Conservation (phyloP, 35 echinoderm and acorn worm species). For the Amphiura filiformis region DNA sequence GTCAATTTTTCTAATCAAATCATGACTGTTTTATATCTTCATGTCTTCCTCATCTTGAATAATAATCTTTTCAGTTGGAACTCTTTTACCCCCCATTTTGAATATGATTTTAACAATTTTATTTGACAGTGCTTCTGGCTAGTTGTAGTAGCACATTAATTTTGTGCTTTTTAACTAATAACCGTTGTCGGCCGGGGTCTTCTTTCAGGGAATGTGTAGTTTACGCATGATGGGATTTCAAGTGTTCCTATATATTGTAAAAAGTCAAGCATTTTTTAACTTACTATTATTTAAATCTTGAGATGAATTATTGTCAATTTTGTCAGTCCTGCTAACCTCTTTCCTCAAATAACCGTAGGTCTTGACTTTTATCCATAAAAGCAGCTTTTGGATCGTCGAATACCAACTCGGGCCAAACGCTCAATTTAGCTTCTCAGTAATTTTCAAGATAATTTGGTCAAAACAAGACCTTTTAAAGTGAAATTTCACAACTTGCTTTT, state of each 20-base stretch:
- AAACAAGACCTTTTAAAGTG: too few relatives aligned
- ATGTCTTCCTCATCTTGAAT: background rate
- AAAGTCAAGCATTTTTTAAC: background rate
- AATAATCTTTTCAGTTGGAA: conserved; percentile 10
- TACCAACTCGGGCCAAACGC: background rate
- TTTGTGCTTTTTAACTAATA: too few relatives aligned
- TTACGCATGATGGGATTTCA: conserved; percentile 1
- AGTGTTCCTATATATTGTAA: too few relatives aligned
- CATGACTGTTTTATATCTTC: background rate
- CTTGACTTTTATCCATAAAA: background rate
- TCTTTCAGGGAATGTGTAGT: background rate
- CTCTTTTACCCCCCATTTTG: background rate
- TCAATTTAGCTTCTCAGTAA: too few relatives aligned
- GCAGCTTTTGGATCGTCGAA: background rate
- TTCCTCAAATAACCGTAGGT: background rate
- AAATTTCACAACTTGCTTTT: too few relatives aligned
- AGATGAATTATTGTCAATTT: background rate
- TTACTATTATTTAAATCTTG: background rate
- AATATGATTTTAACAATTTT: too few relatives aligned
- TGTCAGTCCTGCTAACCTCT: background rate
- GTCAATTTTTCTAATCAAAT: background rate
- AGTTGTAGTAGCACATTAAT: too few relatives aligned
- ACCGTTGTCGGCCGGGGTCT: background rate
- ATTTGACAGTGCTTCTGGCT: too few relatives aligned
- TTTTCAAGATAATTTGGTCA: too few relatives aligned